phyloP scores from a whole-genome alignment of 2,888 invertebrate genomes.

The Drosophila meridionalis region DNA sequence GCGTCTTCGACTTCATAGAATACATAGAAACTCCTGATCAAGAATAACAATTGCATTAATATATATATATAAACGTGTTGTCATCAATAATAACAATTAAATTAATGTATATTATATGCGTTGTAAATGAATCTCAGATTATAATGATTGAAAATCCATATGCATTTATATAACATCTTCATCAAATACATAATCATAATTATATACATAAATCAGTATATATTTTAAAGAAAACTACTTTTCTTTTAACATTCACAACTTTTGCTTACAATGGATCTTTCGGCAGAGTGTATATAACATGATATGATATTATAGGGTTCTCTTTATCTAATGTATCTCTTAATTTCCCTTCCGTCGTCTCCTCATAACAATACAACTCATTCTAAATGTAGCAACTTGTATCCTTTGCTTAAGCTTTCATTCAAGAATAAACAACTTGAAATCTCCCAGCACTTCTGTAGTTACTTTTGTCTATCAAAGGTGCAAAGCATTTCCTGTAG shows the following conservation, averaged over 20 bases:
- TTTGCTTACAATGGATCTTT: no score
- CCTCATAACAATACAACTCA: background rate
- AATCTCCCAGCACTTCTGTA: background rate
- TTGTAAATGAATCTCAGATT: no score
- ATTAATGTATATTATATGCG: background rate
- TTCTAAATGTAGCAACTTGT: background rate
- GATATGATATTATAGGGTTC: no score
- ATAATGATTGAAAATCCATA: no score
- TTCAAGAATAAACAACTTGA: background rate
- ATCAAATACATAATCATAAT: no score
- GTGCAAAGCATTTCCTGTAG: background rate
- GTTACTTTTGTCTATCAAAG: background rate
- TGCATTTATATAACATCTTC: no score
- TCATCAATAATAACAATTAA: background rate
- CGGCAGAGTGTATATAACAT: no score
- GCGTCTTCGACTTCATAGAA: background rate
- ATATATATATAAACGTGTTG: background rate
- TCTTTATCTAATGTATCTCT: background rate
- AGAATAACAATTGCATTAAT: background rate
- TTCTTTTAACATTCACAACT: no score
- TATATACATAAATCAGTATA: no score
- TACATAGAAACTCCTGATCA: background rate
- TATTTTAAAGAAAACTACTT: no score
- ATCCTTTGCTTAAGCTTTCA: background rate
- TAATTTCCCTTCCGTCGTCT: background rate